Evolutionary conservation across 1,140 invertebrate genomes (phyloP), one percentile per base, ranked within the genome.

Genomic region (Capitella teleta): DNA sequence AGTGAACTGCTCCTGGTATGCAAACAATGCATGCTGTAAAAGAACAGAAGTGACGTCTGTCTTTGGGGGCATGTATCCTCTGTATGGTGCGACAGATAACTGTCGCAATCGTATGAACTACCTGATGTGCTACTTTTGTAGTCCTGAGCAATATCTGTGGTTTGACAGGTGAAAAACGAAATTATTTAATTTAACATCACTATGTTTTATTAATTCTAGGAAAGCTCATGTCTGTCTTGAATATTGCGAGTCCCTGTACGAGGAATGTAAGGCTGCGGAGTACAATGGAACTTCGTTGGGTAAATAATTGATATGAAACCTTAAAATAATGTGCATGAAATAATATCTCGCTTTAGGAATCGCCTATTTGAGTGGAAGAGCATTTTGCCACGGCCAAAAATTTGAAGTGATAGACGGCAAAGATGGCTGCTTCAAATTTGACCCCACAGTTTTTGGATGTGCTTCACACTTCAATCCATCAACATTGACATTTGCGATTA

Each of bases 11-110:
- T 64, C 72, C 0, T 74, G 70, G 70, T 74, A 70, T 57, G 51
- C 62, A 19, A 26, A 46, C 0, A 65, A 68, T 36, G 55, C 70
- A 0, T 74, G 72, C 54, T 74, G 72, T 55, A 71, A 71, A 38
- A 54, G 70, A 12, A 74, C 72, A 18, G 72, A 74, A 53, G 72
- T 74, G 1, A 73, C 70, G 3, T 72, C 70, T n/a, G 72, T 74
- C 1, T 74, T 74, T 48, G 58, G 55, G 18, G 63, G 58, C 25
- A 70, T 72, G 67, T 61, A 65, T 34, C 64, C 67, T 8, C 46
- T 74, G n/a, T 61, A 64, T 47, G 53, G 49, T 6, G 67, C 69
- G 3, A 51, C 60, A 14, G 51, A 55, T 28, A 51, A 56, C 4
- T 74, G 72, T 55, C 54, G 52, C 21, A 68, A 73, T 43, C 57